Conservation (phyloP, 2,113 vertebrate genomes). For the Gymnocephalus cernua region DNA sequence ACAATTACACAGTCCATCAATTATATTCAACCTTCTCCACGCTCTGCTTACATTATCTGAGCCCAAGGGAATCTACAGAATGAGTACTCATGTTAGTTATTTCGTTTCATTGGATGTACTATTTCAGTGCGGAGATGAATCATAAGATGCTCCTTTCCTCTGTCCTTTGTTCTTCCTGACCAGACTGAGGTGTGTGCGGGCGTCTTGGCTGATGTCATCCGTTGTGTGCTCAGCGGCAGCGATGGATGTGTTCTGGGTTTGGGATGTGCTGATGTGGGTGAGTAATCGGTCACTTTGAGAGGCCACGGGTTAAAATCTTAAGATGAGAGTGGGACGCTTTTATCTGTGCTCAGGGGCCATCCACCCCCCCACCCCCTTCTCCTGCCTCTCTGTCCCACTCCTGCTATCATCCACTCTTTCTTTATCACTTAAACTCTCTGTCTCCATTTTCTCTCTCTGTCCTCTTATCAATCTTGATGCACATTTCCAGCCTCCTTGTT, state of each 20-base stretch:
- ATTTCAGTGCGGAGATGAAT: conserved; percentile 48
- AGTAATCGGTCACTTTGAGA: conserved; percentile 62
- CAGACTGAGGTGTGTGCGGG: conserved; percentile 79
- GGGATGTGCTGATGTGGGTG: conserved; percentile 77
- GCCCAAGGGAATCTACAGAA: conserved; percentile 36
- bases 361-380: neutral
- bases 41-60: conserved; percentile 49
- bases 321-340: conserved; percentile 67
- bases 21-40: conserved; percentile 32
- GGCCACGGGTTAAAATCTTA: conserved; percentile 69
- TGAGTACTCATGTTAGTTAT: conserved; percentile 11
- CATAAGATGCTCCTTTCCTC: conserved; percentile 43
- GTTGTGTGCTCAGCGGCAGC: conserved; percentile 78
- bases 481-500: conserved; percentile 28
- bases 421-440: conserved; percentile 42
- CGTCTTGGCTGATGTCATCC: conserved; percentile 81
- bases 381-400: conserved; percentile 15
- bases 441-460: conserved; percentile 24
- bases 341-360: conserved; percentile 25
- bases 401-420: conserved; percentile 55
- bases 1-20: conserved; percentile 46
- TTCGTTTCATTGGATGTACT: conserved; percentile 10
- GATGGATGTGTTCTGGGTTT: conserved; percentile 79
- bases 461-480: conserved; percentile 26
- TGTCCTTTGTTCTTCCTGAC: conserved; percentile 53